A percentile compares a stretch with the other conserved stretches of the same genome.
Conservation (phyloP, 2,888 invertebrate species). For the Melieria omissa region DNA sequence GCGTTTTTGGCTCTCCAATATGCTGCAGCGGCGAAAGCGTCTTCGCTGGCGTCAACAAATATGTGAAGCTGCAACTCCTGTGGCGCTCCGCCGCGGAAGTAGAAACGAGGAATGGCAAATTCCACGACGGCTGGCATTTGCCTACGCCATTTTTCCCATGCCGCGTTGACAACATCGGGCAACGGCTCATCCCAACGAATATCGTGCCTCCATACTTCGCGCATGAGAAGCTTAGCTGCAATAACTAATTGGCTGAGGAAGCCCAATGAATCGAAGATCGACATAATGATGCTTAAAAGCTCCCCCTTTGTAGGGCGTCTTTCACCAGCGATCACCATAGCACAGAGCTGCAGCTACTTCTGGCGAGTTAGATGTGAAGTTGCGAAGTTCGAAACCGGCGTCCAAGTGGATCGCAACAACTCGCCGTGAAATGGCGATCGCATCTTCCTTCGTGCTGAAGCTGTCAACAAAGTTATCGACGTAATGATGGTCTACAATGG, state of each 20-base stretch:
- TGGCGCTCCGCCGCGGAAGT: constrained; percentile 11
- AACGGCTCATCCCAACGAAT: constrained; percentile 33
- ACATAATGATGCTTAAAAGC: constrained; percentile 30
- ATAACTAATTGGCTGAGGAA: constrained; percentile 29
- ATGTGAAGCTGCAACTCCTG: constrained; percentile 20
- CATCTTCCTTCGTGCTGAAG: background rate
- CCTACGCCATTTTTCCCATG: constrained; percentile 30
- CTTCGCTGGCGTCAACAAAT: constrained; percentile 24
- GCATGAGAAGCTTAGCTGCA: constrained; percentile 27
- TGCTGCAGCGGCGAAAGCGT: constrained; percentile 7
- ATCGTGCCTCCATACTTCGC: constrained; percentile 26
- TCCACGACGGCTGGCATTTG: constrained; percentile 10
- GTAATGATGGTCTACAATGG: constrained; percentile 33
- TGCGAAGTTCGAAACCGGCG: constrained; percentile 22
- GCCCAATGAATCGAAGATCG: constrained; percentile 31
- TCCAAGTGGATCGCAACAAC: constrained; percentile 17
- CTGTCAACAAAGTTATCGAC: constrained; percentile 42
- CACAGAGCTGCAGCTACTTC: constrained; percentile 11
- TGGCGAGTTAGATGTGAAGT: constrained; percentile 26
- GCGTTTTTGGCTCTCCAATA: constrained; percentile 8
- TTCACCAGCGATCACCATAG: background rate
- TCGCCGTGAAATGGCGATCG: background rate
- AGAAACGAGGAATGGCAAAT: constrained; percentile 19
- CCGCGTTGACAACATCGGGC: background rate
- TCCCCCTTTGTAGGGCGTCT: background rate